Percentiles rank a stretch among this genome's conserved stretches.
phyloP scores from a whole-genome alignment of 1,140 invertebrate genomes.

The Drosophila nebulosa region DNA sequence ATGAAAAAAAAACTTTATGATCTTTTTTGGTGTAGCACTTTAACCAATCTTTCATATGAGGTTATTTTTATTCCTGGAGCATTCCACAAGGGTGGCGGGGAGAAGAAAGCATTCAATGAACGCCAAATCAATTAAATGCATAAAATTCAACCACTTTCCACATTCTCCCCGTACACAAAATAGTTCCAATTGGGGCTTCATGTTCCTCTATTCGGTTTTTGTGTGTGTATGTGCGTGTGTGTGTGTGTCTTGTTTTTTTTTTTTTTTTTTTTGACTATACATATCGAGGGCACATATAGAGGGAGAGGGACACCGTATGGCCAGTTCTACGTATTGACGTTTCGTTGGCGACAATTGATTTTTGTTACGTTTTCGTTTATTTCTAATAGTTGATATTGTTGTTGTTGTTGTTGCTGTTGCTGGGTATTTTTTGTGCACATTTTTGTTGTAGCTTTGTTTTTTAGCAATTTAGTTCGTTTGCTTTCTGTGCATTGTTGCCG shows the following conservation, averaged over 20 bases:
- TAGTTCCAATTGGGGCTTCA: conserved; percentile 69
- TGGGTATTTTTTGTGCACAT: conserved; percentile 35
- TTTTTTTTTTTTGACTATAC: conserved; percentile 55
- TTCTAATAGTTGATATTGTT: conserved; percentile 61
- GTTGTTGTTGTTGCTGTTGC: conserved; percentile 21
- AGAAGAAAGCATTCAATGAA: background rate
- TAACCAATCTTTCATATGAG: background rate
- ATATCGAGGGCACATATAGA: background rate
- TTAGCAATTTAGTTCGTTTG: conserved; percentile 79
- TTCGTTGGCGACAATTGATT: conserved; percentile 78
- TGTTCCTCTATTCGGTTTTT: conserved; percentile 17
- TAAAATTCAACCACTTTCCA: conserved; percentile 21
- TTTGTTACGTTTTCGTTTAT: conserved; percentile 79
- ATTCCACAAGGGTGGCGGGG: too few species aligned
- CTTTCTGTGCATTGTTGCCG: conserved; percentile 60
- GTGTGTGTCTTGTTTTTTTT: too few species aligned
- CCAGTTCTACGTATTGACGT: conserved; percentile 71
- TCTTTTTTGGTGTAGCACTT: background rate
- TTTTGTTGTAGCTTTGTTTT: conserved; percentile 30
- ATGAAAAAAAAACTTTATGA: background rate
- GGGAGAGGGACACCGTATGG: conserved; percentile 23
- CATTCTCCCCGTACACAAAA: conserved; percentile 30
- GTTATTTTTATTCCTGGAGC: too few species aligned
- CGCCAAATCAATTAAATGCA: conserved; percentile 58
- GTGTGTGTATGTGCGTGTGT: too few species aligned